phyloP scores from a whole-genome alignment of 2,797 vertebrate genomes.

The Petrocephalus schoutedeni region DNA sequence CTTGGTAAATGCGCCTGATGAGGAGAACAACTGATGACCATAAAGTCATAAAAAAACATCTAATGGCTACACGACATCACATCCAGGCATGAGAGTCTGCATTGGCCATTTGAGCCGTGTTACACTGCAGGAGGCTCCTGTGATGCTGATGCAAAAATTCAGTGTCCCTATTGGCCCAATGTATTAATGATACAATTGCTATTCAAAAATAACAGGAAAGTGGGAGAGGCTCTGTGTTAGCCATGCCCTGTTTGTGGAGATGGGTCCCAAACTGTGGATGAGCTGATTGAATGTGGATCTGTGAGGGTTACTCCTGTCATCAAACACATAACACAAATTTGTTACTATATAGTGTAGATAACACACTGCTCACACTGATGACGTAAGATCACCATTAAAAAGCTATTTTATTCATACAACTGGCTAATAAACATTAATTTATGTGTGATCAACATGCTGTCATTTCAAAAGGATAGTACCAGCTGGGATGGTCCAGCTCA shows the following conservation, averaged over 20 bases:
- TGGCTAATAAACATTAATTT: not conserved
- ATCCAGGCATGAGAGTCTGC: not conserved
- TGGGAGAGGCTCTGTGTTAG: not conserved
- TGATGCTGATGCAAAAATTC: not conserved
- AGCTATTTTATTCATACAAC: not conserved
- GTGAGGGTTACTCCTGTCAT: not conserved
- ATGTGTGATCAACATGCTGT: not conserved
- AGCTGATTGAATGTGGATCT: not conserved
- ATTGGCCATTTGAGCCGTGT: not conserved
- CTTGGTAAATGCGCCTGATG: no score
- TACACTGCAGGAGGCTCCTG: not conserved
- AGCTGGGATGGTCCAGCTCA: not conserved
- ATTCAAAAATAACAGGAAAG: not conserved
- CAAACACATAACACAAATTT: not conserved
- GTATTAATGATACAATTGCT: not conserved
- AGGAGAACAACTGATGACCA: no score
- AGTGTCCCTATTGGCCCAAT: not conserved
- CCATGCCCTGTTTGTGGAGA: not conserved
- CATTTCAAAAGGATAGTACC: not conserved
- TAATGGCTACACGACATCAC: no score
- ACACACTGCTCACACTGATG: not conserved
- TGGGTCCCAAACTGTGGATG: not conserved
- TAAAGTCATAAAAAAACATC: no score
- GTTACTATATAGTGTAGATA: not conserved
- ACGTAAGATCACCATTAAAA: not conserved